Conservation (phyloP, 2,888 invertebrate genomes). For the Polietes domitor region DNA sequence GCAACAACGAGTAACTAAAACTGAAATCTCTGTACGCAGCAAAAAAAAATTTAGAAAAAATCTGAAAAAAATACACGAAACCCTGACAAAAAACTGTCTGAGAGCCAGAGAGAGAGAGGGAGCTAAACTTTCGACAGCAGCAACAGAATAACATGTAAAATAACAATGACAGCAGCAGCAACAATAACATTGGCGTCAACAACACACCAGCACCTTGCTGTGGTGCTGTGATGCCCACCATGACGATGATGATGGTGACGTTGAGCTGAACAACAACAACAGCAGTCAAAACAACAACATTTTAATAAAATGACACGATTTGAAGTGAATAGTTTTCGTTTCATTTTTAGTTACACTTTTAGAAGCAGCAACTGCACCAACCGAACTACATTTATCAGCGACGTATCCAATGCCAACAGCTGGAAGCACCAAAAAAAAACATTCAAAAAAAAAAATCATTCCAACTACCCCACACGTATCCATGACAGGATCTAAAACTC, state of each 20-base stretch:
- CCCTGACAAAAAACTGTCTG: constrained; percentile 13
- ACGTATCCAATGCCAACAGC: too few species aligned
- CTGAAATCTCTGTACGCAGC: constrained; percentile 25
- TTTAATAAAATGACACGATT: constrained; percentile 29
- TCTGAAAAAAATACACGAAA: not conserved
- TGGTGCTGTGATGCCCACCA: not conserved
- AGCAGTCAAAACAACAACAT: too few species aligned
- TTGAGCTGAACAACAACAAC: not conserved
- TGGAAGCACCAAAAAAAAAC: not conserved
- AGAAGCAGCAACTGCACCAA: not conserved
- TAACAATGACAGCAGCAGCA: constrained; percentile 2
- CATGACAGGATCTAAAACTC: constrained; percentile 22
- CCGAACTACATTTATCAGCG: not conserved
- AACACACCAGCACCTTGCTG: not conserved
- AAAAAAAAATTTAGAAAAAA: not conserved
- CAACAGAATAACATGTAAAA: constrained; percentile 19
- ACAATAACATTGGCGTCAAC: not conserved
- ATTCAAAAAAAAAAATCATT: too few species aligned
- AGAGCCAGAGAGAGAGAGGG: too few species aligned
- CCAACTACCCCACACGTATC: not conserved
- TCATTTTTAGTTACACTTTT: not conserved
- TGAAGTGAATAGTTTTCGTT: constrained; percentile 24
- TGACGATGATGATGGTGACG: not conserved
- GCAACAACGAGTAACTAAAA: constrained; percentile 6
- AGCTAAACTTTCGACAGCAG: constrained; percentile 15